Base-by-base conservation (phyloP, 2,888 invertebrate species). In the Seira ritae region DNA sequence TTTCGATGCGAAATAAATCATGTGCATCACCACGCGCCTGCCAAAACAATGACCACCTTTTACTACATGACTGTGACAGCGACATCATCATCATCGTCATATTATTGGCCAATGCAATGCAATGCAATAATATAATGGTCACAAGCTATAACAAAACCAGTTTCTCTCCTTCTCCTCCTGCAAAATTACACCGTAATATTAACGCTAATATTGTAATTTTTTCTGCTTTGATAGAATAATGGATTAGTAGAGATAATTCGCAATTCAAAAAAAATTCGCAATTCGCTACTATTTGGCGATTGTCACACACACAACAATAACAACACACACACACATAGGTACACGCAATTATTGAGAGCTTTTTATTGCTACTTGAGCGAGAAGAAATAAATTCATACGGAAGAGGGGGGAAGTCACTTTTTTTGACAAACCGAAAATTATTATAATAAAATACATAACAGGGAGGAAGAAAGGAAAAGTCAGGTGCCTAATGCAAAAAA, bases 1-100 rank as follows among this genome's bases (percentile, higher is more conserved):
- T 81, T 80, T 74, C n/a, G 74, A 65, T 62, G 50, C 75, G 31
- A 55, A 42, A 67, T 70, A 75, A 81, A 74, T 75, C 75, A 81
- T 81, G 50, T 17, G 19, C 20, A 24, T 10, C 60, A 77, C 60
- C 55, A 22, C 65, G 37, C 71, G 71, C 55, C 71, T 81, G 80
- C 75, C 80, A 81, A 70, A 81, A 75, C 55, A 75, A 42, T 24
- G 31, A 70, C 70, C 55, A 55, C 55, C 55, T 55, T 55, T 55
- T 55, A 55, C 6, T 17, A 12, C 55, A 8, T 8, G 31, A 31
- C 55, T 55, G 15, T 17, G 55, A 55, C 55, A 22, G 42, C 1
- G 17, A 70, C 66, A 65, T 3, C 17, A 19, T 19, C 20, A 6
- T 15, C 17, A 60, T 60, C 17, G 65, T 23, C 67, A 68, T 46